Percentiles rank a stretch among this genome's conserved stretches.
Evolutionary conservation across 1,140 invertebrate species (phyloP).

Genomic region (Hyphantria cunea): DNA sequence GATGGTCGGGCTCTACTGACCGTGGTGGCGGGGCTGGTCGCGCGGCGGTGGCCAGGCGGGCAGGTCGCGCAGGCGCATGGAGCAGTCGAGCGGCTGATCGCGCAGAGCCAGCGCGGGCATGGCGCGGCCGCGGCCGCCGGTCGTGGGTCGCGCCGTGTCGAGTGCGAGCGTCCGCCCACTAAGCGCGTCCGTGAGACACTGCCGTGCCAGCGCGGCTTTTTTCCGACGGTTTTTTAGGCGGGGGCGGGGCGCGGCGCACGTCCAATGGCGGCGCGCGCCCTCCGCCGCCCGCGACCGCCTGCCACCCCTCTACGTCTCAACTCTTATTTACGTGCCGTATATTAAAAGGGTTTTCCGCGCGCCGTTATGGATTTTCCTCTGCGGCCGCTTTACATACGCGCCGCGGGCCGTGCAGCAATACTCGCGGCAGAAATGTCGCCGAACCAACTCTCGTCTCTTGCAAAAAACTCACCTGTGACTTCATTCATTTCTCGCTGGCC

Average conservation of each 20-base stretch:
- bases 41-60: slow-evolving; percentile 65
- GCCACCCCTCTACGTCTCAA: slow-evolving; percentile 35
- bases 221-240: slow-evolving; percentile 60
- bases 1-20: slow-evolving; percentile 52
- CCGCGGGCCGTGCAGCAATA: slow-evolving; percentile 1
- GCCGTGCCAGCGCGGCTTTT: slow-evolving; percentile 64
- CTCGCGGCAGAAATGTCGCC: background rate
- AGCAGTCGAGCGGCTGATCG: slow-evolving; percentile 78
- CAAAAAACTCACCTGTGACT: background rate
- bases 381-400: slow-evolving; percentile 69
- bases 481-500: slow-evolving; percentile 25
- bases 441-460: background rate
- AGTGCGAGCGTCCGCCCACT: slow-evolving; percentile 66
- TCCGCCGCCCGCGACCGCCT: slow-evolving; percentile 33
- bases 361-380: slow-evolving; percentile 75
- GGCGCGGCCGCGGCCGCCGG: slow-evolving; percentile 73
- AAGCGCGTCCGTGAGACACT: slow-evolving; percentile 71
- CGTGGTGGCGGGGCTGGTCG: slow-evolving; percentile 59
- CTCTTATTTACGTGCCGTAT: slow-evolving; percentile 77
- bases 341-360: slow-evolving; percentile 80
- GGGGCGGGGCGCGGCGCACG: slow-evolving; percentile 45
- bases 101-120: slow-evolving; percentile 77
- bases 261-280: slow-evolving; percentile 48
- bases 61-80: slow-evolving; percentile 73
- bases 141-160: slow-evolving; percentile 68